These are phyloP conservation scores for Campylomormyrus numenius DNA, from an alignment of 2,113 vertebrate genomes.

Conservation along the genomic window DNA sequence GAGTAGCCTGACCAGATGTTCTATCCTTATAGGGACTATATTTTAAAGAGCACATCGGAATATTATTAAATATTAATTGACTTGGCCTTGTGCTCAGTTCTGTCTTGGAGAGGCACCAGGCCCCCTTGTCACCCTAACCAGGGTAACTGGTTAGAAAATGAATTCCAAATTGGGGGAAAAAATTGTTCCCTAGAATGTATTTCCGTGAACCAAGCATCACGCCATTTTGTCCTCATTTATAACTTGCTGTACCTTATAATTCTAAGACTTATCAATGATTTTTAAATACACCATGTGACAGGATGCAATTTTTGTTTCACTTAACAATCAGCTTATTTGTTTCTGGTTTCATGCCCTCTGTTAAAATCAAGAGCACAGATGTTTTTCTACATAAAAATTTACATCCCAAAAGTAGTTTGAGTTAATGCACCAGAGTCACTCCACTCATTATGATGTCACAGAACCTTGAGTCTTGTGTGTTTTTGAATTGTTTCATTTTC, in stretches of 20 bases:
- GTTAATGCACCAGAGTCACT: neutral
- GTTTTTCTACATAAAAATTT: neutral
- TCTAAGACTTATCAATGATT: neutral
- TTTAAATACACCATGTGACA: neutral
- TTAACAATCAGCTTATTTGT: conserved; percentile 3
- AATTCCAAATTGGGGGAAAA: neutral
- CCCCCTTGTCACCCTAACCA: neutral
- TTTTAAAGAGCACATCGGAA: neutral
- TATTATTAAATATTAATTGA: neutral
- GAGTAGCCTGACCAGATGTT: neutral
- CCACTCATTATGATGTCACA: neutral
- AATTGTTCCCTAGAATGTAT: neutral
- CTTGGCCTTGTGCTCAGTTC: neutral
- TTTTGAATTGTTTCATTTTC: neutral
- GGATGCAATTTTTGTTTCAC: neutral
- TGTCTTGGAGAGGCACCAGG: neutral
- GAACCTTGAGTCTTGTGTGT: neutral
- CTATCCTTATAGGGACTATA: neutral
- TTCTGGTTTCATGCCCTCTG: neutral
- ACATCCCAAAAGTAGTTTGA: neutral
- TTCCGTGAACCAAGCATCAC: neutral
- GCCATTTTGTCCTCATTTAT: neutral
- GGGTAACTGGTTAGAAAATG: neutral
- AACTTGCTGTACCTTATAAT: neutral
- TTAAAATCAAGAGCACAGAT: neutral